phyloP scores from a whole-genome alignment of 2,113 vertebrate species.

The Phrynosoma blainvillii region DNA sequence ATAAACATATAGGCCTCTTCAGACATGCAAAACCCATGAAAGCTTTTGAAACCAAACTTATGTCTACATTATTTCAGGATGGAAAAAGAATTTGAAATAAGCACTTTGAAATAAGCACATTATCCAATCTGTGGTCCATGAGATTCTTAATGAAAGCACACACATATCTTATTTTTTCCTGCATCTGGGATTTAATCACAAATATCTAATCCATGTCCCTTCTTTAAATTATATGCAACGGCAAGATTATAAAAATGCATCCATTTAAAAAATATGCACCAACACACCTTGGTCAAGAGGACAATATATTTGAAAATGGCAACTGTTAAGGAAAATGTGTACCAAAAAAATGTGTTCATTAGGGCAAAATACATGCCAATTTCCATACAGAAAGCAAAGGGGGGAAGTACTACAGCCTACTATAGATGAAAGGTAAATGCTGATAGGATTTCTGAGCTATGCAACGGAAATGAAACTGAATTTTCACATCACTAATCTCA shows the following conservation, averaged over 20 bases:
- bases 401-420: not conserved
- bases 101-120: not conserved
- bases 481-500: not conserved
- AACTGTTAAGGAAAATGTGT: not conserved
- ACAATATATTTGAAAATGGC: too few relatives aligned
- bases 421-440: not conserved
- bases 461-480: not conserved
- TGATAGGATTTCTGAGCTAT: not conserved
- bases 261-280: too few relatives aligned
- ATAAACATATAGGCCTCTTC: too few relatives aligned
- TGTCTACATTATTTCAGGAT: not conserved
- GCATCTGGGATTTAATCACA: not conserved
- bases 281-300: too few relatives aligned
- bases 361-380: not conserved
- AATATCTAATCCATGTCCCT: too few relatives aligned
- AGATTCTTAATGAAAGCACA: not conserved
- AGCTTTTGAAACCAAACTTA: not conserved
- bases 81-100: not conserved
- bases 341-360: too few relatives aligned
- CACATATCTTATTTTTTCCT: not conserved
- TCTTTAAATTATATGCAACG: too few relatives aligned
- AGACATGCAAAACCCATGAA: not conserved
- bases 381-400: too few relatives aligned
- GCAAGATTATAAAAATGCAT: too few relatives aligned
- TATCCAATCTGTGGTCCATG: not conserved